Percentiles rank a stretch among this genome's conserved stretches.
These are phyloP conservation scores for Pampus argenteus DNA, from an alignment of 2,797 vertebrate genomes.

Conservation along the genomic window DNA sequence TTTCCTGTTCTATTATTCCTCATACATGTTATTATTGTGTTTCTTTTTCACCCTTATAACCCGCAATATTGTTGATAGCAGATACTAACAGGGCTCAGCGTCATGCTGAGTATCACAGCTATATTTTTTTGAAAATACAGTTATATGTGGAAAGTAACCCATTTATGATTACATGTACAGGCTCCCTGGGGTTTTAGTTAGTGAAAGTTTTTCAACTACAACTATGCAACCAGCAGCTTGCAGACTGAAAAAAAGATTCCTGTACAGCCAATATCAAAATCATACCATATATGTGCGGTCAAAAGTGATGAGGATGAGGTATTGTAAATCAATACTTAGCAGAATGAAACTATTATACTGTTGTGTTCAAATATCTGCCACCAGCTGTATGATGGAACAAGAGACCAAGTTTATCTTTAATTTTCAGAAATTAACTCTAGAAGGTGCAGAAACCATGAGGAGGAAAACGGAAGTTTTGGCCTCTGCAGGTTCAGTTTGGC, in stretches of 20 bases:
- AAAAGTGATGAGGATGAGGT: no score
- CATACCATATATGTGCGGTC: no score
- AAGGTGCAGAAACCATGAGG: slow-evolving; percentile 68
- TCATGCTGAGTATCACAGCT: slow-evolving; percentile 18
- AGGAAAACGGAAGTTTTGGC: slow-evolving; percentile 58
- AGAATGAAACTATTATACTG: slow-evolving; percentile 2
- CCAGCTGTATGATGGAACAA: slow-evolving; percentile 20
- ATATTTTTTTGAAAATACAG: not conserved
- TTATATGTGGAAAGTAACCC: not conserved
- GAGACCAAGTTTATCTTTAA: slow-evolving; percentile 50
- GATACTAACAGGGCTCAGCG: not conserved
- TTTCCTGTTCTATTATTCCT: slow-evolving; percentile 16
- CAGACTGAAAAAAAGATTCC: no score
- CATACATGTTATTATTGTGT: not conserved
- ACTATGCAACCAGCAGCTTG: not conserved
- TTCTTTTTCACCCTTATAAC: slow-evolving; percentile 17
- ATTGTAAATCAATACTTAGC: no score
- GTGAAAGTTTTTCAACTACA: not conserved
- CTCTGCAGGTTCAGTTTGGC: slow-evolving; percentile 47
- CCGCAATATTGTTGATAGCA: not conserved
- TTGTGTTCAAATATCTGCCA: slow-evolving; percentile 9
- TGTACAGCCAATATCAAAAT: no score
- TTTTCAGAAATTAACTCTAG: slow-evolving; percentile 26
- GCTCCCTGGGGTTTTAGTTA: not conserved
- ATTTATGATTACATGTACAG: not conserved